These are phyloP conservation scores for Blastobasis lacticolella DNA, from an alignment of 2,888 invertebrate species.

Conservation along the genomic window DNA sequence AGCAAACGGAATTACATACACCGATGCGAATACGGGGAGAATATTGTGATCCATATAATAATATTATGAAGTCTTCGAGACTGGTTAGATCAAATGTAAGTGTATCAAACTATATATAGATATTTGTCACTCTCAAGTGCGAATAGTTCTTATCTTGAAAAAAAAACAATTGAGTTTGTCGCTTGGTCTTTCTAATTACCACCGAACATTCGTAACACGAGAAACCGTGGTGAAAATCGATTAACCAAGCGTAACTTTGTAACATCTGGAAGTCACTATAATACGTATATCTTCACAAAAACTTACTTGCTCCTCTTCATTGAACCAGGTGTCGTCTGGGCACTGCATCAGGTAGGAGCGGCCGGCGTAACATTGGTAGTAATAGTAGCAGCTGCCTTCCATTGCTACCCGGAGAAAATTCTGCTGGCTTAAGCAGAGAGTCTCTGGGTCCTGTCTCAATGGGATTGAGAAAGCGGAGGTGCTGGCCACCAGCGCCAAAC, in stretches of 20 bases:
- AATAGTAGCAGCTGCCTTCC: conserved; percentile 46
- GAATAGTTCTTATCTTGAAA: no score
- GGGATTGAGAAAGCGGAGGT: conserved; percentile 56
- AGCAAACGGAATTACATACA: background rate
- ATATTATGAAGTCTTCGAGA: no score
- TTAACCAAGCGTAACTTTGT: no score
- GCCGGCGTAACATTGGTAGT: conserved; percentile 64
- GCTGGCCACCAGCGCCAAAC: conserved; percentile 39
- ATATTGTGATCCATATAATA: no score
- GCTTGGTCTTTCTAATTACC: no score
- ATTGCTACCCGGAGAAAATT: conserved; percentile 63
- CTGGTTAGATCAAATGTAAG: no score
- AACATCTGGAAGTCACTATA: no score
- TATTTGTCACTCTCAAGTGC: no score
- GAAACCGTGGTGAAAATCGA: no score
- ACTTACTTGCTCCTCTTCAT: conserved; percentile 55
- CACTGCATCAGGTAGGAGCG: conserved; percentile 60
- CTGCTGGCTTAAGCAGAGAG: conserved; percentile 59
- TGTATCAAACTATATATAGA: no score
- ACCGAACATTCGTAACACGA: no score
- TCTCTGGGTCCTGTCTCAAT: conserved; percentile 64
- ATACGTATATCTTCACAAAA: background rate
- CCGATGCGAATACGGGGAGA: background rate
- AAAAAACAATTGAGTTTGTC: no score
- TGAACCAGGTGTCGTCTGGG: conserved; percentile 58